Percentiles rank a stretch among this genome's conserved stretches.
Conservation (phyloP, 1,140 invertebrate species). For the Coptotermes formosanus region DNA sequence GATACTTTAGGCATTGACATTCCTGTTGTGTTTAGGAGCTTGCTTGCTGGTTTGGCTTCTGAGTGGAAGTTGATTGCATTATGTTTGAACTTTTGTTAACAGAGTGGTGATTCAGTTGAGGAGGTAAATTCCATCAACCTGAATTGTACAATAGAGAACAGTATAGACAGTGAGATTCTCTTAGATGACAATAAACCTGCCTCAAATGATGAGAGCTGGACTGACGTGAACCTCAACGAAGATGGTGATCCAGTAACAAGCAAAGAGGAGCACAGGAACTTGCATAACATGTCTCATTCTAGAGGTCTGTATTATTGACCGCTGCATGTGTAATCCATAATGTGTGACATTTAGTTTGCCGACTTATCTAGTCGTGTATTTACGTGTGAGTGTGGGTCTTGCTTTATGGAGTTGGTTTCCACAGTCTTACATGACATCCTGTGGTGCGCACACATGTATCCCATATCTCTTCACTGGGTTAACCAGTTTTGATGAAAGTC, state of each 20-base stretch:
- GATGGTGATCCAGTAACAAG: conserved; percentile 61
- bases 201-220: conserved; percentile 77
- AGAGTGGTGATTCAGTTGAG: conserved; percentile 78
- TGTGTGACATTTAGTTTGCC: too few relatives aligned
- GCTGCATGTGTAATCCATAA: too few relatives aligned
- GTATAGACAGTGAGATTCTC: conserved; percentile 61
- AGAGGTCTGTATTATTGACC: conserved; percentile 45
- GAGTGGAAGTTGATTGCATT: too few relatives aligned
- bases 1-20: not conserved
- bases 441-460: too few relatives aligned
- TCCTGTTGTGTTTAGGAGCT: not conserved
- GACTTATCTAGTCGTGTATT: too few relatives aligned
- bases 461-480: too few relatives aligned
- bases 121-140: conserved; percentile 63
- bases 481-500: too few relatives aligned
- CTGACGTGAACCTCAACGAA: conserved; percentile 87
- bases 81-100: conserved; percentile 35
- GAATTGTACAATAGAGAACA: conserved; percentile 62
- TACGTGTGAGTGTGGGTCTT: too few relatives aligned
- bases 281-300: conserved; percentile 55
- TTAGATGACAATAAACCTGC: conserved; percentile 67
- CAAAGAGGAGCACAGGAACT: conserved; percentile 63
- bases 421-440: too few relatives aligned
- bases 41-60: not conserved
- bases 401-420: too few relatives aligned